phyloP scores from a whole-genome alignment of 2,888 invertebrate species.

The Drosophila longiperda region DNA sequence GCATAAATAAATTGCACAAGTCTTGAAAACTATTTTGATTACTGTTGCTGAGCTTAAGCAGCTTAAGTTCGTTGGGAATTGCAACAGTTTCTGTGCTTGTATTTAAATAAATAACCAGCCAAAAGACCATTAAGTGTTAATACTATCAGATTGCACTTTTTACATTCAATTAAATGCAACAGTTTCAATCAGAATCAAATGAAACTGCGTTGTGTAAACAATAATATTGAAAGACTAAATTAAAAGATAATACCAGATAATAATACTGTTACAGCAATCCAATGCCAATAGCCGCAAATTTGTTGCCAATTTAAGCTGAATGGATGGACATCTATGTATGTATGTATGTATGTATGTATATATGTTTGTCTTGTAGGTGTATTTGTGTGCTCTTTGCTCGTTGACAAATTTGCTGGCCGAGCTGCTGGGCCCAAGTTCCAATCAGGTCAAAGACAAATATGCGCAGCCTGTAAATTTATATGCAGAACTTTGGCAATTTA shows the following conservation, averaged over 20 bases:
- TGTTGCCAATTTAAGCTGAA: conserved; percentile 18
- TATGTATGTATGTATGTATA: neutral
- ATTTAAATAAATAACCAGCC: neutral
- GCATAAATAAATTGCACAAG: neutral
- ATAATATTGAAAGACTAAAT: conserved; percentile 1
- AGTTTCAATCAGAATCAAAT: neutral
- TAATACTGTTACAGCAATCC: neutral
- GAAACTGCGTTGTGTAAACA: neutral
- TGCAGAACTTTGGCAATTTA: conserved; percentile 67
- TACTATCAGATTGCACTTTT: neutral
- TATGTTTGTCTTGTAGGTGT: neutral
- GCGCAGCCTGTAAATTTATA: conserved; percentile 64
- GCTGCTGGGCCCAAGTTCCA: conserved; percentile 22
- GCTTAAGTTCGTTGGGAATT: neutral
- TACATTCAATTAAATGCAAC: neutral
- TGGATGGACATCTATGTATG: conserved; percentile 6
- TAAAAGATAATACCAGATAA: conserved; percentile 8
- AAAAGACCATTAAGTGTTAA: neutral
- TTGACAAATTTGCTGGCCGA: conserved; percentile 43
- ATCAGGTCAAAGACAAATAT: conserved; percentile 72
- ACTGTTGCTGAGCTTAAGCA: neutral
- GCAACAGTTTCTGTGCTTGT: neutral
- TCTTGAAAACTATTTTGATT: neutral
- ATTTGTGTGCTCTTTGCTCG: neutral
- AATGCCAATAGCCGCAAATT: neutral